phyloP scores from a whole-genome alignment of 2,113 vertebrate genomes.

The Epinephelus moara region DNA sequence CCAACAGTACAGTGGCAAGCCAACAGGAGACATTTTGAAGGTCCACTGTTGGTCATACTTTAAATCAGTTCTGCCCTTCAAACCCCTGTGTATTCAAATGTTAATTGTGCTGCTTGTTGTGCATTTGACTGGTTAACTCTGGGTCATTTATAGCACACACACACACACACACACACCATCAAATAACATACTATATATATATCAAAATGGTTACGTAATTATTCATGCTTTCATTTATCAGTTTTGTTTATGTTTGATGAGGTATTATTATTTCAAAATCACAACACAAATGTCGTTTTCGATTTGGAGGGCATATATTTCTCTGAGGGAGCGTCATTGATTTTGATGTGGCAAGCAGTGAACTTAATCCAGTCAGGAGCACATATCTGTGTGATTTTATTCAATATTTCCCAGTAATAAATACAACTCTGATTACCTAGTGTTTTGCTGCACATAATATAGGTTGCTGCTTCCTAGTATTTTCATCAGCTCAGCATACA shows the following conservation, averaged over 20 bases:
- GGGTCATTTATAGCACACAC: neutral
- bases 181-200: too few species aligned
- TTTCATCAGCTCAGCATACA: neutral
- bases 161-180: too few species aligned
- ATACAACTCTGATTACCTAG: neutral
- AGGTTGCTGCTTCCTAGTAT: neutral
- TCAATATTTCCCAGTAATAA: neutral
- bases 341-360: neutral
- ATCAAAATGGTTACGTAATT: neutral
- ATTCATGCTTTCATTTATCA: neutral
- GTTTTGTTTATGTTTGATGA: neutral
- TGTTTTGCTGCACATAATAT: neutral
- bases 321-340: neutral
- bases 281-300: neutral
- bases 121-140: neutral
- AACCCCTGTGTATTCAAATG: neutral
- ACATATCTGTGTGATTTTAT: neutral
- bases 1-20: neutral
- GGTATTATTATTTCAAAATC: neutral
- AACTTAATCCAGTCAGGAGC: neutral
- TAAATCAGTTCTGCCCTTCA: conserved; percentile 1
- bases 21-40: neutral
- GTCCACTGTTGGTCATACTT: neutral
- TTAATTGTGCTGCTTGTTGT: neutral
- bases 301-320: neutral